Evolutionary conservation across 2,113 vertebrate species (phyloP).

Genomic region (Pedionomus torquatus): DNA sequence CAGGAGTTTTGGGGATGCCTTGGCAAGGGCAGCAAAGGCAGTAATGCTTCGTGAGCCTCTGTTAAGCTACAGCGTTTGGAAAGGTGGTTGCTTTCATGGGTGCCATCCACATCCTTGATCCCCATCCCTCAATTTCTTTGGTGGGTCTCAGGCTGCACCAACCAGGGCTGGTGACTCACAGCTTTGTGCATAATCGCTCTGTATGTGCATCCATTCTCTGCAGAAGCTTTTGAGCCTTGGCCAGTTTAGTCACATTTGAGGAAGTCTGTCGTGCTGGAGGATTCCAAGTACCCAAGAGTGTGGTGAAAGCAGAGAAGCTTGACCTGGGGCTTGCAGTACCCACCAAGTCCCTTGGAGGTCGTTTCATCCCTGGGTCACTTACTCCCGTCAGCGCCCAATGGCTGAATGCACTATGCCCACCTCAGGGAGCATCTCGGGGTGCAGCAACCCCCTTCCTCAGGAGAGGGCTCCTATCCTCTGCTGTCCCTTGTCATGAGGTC

Average conservation of each 20-base stretch:
- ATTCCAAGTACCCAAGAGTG: neutral
- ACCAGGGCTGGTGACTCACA: neutral
- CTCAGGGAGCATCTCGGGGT: neutral
- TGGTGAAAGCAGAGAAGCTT: neutral
- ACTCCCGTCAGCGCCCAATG: neutral
- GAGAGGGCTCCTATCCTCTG: neutral
- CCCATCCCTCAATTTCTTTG: neutral
- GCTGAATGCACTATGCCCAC: neutral
- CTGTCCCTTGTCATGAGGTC: neutral
- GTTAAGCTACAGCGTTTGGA: accelerated
- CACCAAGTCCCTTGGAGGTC: neutral
- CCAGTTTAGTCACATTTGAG: neutral
- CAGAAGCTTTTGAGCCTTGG: neutral
- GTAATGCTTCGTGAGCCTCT: accelerated
- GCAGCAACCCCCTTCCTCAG: neutral
- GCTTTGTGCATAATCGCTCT: neutral
- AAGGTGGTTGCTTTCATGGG: neutral
- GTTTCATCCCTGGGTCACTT: neutral
- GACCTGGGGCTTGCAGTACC: neutral
- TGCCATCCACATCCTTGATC: neutral
- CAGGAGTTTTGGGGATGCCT: neutral
- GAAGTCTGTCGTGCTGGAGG: neutral
- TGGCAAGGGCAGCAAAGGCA: neutral
- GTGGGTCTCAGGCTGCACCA: neutral
- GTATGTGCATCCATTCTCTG: neutral